Evolutionary conservation across 2,113 vertebrate genomes (phyloP).

Genomic region (Leucopsar rothschildi): DNA sequence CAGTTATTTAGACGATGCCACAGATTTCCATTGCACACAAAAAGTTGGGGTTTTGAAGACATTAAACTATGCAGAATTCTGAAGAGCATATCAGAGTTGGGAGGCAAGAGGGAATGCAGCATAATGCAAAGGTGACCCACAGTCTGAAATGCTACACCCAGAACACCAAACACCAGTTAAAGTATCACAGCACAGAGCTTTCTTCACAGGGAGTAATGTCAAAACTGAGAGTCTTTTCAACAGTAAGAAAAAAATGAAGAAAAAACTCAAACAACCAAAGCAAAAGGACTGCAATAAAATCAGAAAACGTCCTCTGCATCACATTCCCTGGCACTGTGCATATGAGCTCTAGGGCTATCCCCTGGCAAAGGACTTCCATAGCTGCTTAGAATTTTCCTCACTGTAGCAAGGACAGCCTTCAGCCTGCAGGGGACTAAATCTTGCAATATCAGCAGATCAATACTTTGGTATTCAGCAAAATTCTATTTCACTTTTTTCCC

Average conservation of each 20-base stretch:
- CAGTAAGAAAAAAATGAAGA: background rate
- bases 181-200: background rate
- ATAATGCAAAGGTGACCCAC: background rate
- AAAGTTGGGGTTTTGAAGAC: background rate
- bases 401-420: background rate
- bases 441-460: background rate
- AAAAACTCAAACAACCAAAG: background rate
- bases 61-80: background rate
- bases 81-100: background rate
- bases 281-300: background rate
- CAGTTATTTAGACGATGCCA: background rate
- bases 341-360: background rate
- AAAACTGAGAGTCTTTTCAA: background rate
- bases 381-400: background rate
- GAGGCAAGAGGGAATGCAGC: background rate
- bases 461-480: background rate
- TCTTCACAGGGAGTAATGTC: background rate
- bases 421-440: background rate
- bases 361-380: background rate
- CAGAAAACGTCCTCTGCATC: background rate
- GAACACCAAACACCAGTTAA: background rate
- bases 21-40: background rate
- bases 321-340: rapidly evolving
- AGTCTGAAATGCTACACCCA: background rate
- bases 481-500: background rate